Base-by-base conservation (phyloP, 2,888 invertebrate species). In the Diabrotica balteata region DNA sequence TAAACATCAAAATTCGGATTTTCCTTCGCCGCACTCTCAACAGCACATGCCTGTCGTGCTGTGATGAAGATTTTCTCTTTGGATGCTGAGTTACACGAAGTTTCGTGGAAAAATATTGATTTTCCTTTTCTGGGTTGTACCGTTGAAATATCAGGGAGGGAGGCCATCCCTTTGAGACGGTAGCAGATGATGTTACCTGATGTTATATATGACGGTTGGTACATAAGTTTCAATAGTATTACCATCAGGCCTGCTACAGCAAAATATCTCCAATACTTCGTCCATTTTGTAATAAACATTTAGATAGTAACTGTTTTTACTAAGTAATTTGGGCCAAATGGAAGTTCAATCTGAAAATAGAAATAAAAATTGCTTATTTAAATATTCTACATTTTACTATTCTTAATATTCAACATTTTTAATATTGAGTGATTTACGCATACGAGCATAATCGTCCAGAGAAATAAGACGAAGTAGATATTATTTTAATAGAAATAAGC, bases 41-140 rank as follows among this genome's bases (percentile, higher is more conserved):
- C 86, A 0, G 90, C 89, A 78, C 91, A 91, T 0, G 90, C 89
- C 77, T 91, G 89, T 11, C 91, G 84, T 0, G 87, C 78, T 17
- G 84, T 86, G 45, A 90, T 78, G 0, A 81, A 78, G 7, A 86
- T 80, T 7, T 86, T 85, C 2, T 82, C 85, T 51, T 78, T 76
- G 7, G 69, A 63, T 46, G 74, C 75, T 0, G 82, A 82, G 66
- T 83, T 85, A 75, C 90, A 91, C 0, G 90, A 89, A 0, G 91
- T 90, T 77, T 91, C 90, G 73, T 88, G 87, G 76, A 91, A 91
- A 79, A 90, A 91, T 72, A 91, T 90, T 8, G 88, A 87, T 32
- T 79, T 78, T n/a, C 85, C 83, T 58, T 81, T 77, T 7, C 71
- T 70, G 9, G 83, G 79, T 43, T 52, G 42, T n/a, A 54, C 78